phyloP scores from a whole-genome alignment of 1,140 invertebrate species.

The Drosophila ananassae region DNA sequence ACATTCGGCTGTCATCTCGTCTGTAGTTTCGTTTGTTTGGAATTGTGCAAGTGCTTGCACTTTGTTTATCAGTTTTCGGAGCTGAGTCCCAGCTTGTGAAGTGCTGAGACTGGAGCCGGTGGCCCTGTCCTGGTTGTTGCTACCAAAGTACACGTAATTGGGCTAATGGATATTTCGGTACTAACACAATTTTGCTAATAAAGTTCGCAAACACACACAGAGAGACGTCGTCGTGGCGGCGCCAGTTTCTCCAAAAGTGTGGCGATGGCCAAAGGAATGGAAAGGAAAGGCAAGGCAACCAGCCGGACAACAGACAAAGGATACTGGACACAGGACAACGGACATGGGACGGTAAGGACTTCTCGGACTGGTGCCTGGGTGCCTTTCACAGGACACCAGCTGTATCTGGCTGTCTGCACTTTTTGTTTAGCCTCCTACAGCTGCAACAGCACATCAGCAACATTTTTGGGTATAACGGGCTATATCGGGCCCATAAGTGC shows the following conservation, averaged over 20 bases:
- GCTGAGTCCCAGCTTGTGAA: conserved; percentile 12
- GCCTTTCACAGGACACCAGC: conserved; percentile 22
- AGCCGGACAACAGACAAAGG: conserved; percentile 7
- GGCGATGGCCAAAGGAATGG: conserved; percentile 41
- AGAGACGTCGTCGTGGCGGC: conserved; percentile 12
- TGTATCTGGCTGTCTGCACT: conserved; percentile 65
- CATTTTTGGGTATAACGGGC: conserved; percentile 67
- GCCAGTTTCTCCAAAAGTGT: conserved; percentile 37
- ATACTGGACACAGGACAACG: conserved; percentile 1
- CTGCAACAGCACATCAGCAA: conserved; percentile 48
- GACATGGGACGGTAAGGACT: conserved; percentile 19
- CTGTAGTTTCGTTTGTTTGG: conserved; percentile 60
- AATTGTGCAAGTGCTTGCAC: conserved; percentile 61
- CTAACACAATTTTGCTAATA: conserved; percentile 82
- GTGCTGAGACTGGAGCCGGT: conserved; percentile 21
- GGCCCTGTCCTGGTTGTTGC: conserved; percentile 33
- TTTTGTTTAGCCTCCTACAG: conserved; percentile 58
- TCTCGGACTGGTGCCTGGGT: conserved; percentile 7
- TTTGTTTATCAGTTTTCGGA: conserved; percentile 62
- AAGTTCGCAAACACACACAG: conserved; percentile 76
- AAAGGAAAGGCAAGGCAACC: conserved; percentile 25
- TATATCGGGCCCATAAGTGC: conserved; percentile 71
- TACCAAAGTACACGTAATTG: conserved; percentile 81
- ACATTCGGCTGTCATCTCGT: conserved; percentile 36
- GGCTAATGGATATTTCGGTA: conserved; percentile 81